Conservation (phyloP, 1,140 invertebrate species). For the Aplysia californica region DNA sequence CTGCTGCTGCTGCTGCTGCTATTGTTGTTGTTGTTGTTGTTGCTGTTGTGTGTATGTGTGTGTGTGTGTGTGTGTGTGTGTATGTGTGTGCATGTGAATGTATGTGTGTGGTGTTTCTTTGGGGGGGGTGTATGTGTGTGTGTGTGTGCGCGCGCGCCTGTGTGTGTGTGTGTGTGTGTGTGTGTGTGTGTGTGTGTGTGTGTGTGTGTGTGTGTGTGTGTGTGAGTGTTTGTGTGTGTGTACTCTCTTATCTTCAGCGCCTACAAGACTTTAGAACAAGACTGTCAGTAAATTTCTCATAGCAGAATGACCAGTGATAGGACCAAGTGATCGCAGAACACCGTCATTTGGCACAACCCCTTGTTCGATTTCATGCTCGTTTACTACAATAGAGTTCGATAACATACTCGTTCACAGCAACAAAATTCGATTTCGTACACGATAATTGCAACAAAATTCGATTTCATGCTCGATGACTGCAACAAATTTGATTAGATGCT, state of each 20-base stretch:
- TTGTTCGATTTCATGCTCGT: too few species aligned
- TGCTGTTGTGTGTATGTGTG: background rate
- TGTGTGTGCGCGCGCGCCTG: background rate
- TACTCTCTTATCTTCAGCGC: background rate
- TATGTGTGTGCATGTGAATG: background rate
- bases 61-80: constrained; percentile 9
- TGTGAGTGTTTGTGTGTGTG: background rate
- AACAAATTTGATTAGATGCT: too few species aligned
- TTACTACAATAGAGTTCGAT: too few species aligned
- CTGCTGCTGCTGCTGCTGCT: background rate
- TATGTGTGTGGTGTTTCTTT: background rate
- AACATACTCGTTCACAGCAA: too few species aligned
- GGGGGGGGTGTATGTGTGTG: background rate
- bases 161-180: background rate
- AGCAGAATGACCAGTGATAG: too few species aligned
- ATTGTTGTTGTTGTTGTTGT: background rate
- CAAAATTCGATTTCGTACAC: too few species aligned
- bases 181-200: constrained; percentile 10
- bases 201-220: background rate
- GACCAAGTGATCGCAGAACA: too few species aligned
- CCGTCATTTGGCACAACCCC: too few species aligned
- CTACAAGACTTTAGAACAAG: too few species aligned
- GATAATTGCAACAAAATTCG: too few species aligned
- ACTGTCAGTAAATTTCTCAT: too few species aligned
- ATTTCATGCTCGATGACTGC: too few species aligned